Conservation (phyloP, 2,797 vertebrate genomes). For the Sebastolobus altivelis region DNA sequence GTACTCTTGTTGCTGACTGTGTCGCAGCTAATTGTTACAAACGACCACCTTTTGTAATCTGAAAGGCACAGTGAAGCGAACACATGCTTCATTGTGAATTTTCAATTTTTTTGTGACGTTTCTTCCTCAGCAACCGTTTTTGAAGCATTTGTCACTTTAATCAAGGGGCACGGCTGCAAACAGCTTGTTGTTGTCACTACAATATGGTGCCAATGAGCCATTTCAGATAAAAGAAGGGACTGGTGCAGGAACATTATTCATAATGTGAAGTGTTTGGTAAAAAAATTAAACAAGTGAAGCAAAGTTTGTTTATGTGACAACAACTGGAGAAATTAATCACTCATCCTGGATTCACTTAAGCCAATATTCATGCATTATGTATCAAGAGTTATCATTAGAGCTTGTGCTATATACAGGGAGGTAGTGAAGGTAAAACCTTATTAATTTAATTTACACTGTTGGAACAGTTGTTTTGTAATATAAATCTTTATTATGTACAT, state of each 20-base stretch:
- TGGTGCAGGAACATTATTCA: conserved; percentile 4
- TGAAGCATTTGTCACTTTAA: conserved; percentile 27
- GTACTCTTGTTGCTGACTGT: conserved; percentile 21
- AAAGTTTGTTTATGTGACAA: conserved; percentile 20
- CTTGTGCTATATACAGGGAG: neutral
- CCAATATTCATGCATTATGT: neutral
- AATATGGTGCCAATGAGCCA: conserved; percentile 38
- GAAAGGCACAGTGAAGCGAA: conserved; percentile 21
- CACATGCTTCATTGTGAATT: conserved; percentile 5
- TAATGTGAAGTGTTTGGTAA: conserved; percentile 8
- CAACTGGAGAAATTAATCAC: conserved; percentile 10
- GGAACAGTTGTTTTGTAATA: neutral
- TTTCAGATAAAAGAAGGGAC: conserved; percentile 35
- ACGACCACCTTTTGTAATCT: conserved; percentile 37
- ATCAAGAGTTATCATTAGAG: neutral
- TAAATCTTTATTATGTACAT: neutral
- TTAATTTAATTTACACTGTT: neutral
- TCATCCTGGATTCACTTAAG: neutral
- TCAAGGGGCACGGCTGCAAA: conserved; percentile 25
- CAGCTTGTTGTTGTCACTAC: conserved; percentile 22
- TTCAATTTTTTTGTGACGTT: conserved; percentile 12
- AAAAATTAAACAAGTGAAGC: conserved; percentile 11
- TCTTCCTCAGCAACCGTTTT: neutral
- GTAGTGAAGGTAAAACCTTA: neutral
- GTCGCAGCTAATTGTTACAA: conserved; percentile 33